phyloP scores from a whole-genome alignment of 2,888 invertebrate genomes.

The Nephrotoma appendiculata region DNA sequence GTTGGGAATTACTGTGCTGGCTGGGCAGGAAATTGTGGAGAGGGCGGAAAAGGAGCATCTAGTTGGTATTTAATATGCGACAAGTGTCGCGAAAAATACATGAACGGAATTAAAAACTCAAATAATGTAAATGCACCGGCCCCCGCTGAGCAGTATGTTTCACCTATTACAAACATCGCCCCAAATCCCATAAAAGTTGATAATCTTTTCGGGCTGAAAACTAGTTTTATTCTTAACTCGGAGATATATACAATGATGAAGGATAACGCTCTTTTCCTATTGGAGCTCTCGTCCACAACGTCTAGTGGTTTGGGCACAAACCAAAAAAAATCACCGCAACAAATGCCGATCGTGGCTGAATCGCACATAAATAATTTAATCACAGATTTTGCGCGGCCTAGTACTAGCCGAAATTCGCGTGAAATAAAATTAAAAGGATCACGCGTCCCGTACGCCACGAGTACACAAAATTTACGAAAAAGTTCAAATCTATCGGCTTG shows the following conservation, averaged over 20 bases:
- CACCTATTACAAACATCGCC: slow-evolving; percentile 21
- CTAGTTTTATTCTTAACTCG: slow-evolving; percentile 27
- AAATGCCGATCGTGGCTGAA: slow-evolving; percentile 31
- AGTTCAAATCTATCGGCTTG: slow-evolving; percentile 23
- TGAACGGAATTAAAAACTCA: slow-evolving; percentile 25
- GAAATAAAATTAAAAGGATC: neutral
- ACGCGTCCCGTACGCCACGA: neutral
- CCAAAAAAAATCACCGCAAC: slow-evolving; percentile 24
- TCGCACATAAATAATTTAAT: slow-evolving; percentile 25
- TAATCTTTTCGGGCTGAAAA: slow-evolving; percentile 29
- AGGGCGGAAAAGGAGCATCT: slow-evolving; percentile 61
- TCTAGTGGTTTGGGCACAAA: slow-evolving; percentile 15
- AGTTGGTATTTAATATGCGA: slow-evolving; percentile 92
- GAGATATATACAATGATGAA: slow-evolving; percentile 52
- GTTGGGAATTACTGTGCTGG: slow-evolving; percentile 76
- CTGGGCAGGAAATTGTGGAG: slow-evolving; percentile 81
- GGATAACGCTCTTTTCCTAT: slow-evolving; percentile 85
- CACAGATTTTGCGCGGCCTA: slow-evolving; percentile 27
- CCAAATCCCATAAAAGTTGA: slow-evolving; percentile 31
- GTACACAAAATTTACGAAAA: slow-evolving; percentile 19
- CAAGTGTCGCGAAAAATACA: slow-evolving; percentile 66
- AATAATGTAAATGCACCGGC: slow-evolving; percentile 27
- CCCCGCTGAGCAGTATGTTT: slow-evolving; percentile 14
- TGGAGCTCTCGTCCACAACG: slow-evolving; percentile 69
- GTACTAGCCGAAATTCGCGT: slow-evolving; percentile 25